Conservation (phyloP, 1,140 invertebrate species). For the Lucilia cuprina region DNA sequence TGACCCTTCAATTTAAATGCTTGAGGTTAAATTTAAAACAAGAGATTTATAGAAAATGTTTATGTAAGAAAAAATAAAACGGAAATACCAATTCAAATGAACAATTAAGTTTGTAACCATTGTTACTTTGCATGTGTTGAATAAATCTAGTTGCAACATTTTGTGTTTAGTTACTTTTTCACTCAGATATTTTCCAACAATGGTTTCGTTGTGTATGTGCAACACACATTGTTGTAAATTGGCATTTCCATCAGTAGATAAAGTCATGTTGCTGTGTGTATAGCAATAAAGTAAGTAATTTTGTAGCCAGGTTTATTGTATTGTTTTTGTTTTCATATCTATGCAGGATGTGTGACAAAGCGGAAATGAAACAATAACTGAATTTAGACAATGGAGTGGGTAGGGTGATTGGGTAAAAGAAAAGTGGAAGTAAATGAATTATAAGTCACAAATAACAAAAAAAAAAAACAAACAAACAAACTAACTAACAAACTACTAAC, state of each 20-base stretch:
- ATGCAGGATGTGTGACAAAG: neutral
- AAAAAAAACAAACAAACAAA: no score
- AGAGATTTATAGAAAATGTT: neutral
- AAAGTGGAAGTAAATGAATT: no score
- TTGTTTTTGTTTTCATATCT: neutral
- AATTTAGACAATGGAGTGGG: neutral
- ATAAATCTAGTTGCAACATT: slow-evolving; percentile 2
- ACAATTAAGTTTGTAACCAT: neutral
- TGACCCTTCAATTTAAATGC: neutral
- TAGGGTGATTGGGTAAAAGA: no score
- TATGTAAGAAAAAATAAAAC: neutral
- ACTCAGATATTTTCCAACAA: neutral
- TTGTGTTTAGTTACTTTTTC: neutral
- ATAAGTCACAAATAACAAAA: no score
- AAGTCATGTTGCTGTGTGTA: neutral
- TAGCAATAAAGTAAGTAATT: neutral
- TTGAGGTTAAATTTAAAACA: no score
- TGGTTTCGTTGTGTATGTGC: neutral
- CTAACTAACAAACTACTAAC: no score
- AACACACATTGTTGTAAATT: slow-evolving; percentile 7
- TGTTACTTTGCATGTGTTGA: neutral
- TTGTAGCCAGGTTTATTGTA: neutral
- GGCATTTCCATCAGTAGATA: slow-evolving; percentile 1
- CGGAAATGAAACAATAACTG: neutral
- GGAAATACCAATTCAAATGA: neutral